Evolutionary conservation across 2,113 vertebrate genomes (phyloP), one percentile per base, ranked within the genome.

Genomic region (Columba janthina): DNA sequence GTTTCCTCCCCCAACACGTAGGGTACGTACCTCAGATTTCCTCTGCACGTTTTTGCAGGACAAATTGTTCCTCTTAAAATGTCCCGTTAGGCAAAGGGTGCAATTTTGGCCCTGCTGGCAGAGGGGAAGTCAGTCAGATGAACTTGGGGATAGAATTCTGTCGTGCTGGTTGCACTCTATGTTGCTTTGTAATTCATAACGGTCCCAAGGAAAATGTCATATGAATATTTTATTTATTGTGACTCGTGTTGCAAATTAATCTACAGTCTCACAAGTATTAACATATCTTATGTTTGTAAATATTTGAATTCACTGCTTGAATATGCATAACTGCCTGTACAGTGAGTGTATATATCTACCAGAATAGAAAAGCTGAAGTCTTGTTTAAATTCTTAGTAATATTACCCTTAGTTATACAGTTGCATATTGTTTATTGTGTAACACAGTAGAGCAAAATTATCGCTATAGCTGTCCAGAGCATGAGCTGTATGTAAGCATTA

Each of bases 271-370:
- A n/a, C 50, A 76, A 58, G 76, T 25, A 42, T 2, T 14, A 77
- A 2, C 29, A 1, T 42, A 3, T n/a, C 36, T 69, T 19, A n/a
- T 2, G 5, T 48, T 93, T 34, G 74, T 88, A 70, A 77, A 42
- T 75, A 60, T 57, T 89, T 86, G 58, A 79, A 64, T 44, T 86
- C 28, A 6, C 31, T 72, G 76, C 76, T 58, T 58, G 67, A 50
- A 17, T 42, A 16, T 21, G 74, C 13, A 1, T 64, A 18, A 19
- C 66, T 61, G 29, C 8, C 34, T 44, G 42, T 54, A 15, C 28
- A n/a, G 31, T 3, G 20, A 66, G n/a, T 3, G 12, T 40, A 1
- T 5, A 1, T 24, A 10, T 28, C 14, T 26, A 7, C 26, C 26
- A 12, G 38, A 48, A 15, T 1, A 44, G 29, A 31, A 46, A 46